Conservation (phyloP, 1,140 invertebrate genomes). For the Panagrolaimus sp. region DNA sequence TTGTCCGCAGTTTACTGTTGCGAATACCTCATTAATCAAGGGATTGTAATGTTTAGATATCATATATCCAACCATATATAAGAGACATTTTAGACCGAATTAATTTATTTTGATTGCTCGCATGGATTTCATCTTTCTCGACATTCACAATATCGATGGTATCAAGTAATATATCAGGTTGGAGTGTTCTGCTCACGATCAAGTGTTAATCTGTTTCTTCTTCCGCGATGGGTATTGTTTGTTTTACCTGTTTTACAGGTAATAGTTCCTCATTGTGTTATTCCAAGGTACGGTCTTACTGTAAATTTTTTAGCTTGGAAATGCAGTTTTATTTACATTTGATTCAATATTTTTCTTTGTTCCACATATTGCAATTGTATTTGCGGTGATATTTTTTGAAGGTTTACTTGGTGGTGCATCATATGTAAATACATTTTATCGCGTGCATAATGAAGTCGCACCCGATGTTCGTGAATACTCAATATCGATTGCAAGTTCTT, state of each 20-base stretch:
- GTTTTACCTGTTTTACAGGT: constrained; percentile 17
- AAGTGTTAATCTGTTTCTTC: constrained; percentile 7
- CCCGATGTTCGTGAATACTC: constrained; percentile 6
- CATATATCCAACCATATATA: too few relatives aligned
- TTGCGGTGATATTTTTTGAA: constrained; percentile 52
- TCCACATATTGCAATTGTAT: constrained; percentile 52
- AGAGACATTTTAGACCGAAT: constrained; percentile 67
- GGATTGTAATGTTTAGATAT: too few relatives aligned
- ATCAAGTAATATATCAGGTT: constrained; percentile 8
- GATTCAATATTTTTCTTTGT: constrained; percentile 52
- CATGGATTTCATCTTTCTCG: constrained; percentile 38
- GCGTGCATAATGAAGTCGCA: constrained; percentile 70
- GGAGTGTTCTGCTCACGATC: constrained; percentile 12
- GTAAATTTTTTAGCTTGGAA: constrained; percentile 21
- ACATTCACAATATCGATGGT: constrained; percentile 22
- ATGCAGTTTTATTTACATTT: constrained; percentile 46
- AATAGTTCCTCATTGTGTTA: not conserved
- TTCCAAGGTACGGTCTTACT: not conserved
- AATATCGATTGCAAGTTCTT: constrained; percentile 2
- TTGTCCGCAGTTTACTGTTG: constrained; percentile 75
- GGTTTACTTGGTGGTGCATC: constrained; percentile 69
- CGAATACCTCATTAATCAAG: constrained; percentile 86
- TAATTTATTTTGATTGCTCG: constrained; percentile 42
- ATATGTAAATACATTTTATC: constrained; percentile 80
- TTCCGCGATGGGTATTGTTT: constrained; percentile 5